These are phyloP conservation scores for Thera obeliscata DNA, from an alignment of 2,888 invertebrate genomes.

Conservation along the genomic window DNA sequence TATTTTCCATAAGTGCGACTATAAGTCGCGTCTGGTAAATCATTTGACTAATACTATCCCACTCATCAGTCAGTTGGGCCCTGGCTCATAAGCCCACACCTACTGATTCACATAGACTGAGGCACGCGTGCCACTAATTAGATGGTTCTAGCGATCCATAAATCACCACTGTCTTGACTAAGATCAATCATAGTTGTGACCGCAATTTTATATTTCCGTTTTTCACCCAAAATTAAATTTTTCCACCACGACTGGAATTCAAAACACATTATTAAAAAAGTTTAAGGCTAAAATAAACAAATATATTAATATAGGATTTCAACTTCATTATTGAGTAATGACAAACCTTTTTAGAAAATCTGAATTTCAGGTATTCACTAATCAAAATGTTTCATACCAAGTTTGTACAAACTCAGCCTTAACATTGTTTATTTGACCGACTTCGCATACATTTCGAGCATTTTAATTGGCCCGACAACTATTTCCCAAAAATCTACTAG, in stretches of 20 bases:
- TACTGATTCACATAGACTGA: constrained; percentile 71
- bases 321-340: neutral
- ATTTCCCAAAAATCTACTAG: constrained; percentile 47
- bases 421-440: constrained; percentile 21
- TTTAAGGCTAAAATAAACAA: neutral
- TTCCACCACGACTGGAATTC: no score
- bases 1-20: neutral
- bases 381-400: constrained; percentile 31
- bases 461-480: constrained; percentile 43
- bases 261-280: no score
- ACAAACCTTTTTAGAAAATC: neutral
- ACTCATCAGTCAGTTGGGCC: constrained; percentile 10
- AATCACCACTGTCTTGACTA: constrained; percentile 67
- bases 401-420: constrained; percentile 13
- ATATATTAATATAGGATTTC: neutral
- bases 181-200: constrained; percentile 41
- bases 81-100: constrained; percentile 18
- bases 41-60: neutral
- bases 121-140: constrained; percentile 69
- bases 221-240: neutral
- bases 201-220: neutral
- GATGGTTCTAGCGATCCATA: constrained; percentile 63
- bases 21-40: neutral
- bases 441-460: constrained; percentile 33
- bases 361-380: constrained; percentile 9